Percentiles rank a stretch among this genome's conserved stretches.
These are phyloP conservation scores for Echinops telfairi DNA, from an alignment of 2,113 vertebrate species.

Conservation along the genomic window DNA sequence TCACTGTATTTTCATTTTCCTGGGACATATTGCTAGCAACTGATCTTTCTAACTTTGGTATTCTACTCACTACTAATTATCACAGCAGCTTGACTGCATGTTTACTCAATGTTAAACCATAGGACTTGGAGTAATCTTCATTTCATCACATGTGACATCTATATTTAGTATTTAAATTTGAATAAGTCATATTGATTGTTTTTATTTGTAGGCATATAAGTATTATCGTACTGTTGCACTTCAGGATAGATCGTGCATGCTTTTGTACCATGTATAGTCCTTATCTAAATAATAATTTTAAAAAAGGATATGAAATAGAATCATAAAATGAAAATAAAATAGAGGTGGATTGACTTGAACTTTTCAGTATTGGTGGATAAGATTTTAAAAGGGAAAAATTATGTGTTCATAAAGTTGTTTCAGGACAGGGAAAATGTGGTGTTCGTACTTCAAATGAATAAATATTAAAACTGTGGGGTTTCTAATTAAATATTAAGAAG, in stretches of 20 bases:
- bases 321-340: not conserved
- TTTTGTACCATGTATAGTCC: not conserved
- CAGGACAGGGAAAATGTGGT: not conserved
- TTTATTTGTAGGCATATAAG: not conserved
- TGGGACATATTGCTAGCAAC: not conserved
- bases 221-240: not conserved
- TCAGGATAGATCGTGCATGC: not conserved
- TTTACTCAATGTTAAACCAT: not conserved
- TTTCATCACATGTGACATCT: not conserved
- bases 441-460: slow-evolving; percentile 8
- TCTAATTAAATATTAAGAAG: not conserved
- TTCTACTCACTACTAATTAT: not conserved
- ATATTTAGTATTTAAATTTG: not conserved
- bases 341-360: not conserved
- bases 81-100: not conserved
- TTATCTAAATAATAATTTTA: not conserved
- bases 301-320: not conserved
- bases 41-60: not conserved
- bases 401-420: not conserved
- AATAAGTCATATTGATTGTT: not conserved
- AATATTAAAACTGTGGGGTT: not conserved
- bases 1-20: no score
- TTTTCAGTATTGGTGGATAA: not conserved
- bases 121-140: not conserved
- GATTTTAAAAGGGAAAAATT: no score